A percentile compares a stretch with the other conserved stretches of the same genome.
Conservation (phyloP, 2,113 vertebrate species). For the Equus quagga region DNA sequence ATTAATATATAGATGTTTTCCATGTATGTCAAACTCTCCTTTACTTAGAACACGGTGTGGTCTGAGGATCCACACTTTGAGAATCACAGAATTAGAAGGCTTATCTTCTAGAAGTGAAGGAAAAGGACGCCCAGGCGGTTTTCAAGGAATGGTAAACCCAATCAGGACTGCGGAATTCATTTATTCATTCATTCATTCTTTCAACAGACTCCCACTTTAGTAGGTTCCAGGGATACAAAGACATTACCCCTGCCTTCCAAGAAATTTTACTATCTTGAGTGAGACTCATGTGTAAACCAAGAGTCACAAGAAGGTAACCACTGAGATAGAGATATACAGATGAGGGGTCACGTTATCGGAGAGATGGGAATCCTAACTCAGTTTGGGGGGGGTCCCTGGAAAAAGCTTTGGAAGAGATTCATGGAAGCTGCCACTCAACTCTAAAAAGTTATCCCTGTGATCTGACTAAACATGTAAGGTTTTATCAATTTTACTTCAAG, state of each 20-base stretch:
- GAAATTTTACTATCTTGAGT: not conserved
- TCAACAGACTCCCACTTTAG: not conserved
- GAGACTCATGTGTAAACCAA: conserved; percentile 10
- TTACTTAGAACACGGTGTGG: conserved; percentile 29
- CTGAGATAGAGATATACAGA: not conserved
- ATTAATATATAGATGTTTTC: conserved; percentile 32
- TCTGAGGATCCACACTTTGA: not conserved
- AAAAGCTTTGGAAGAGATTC: conserved; percentile 6
- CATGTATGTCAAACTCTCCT: not conserved
- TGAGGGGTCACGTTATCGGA: not conserved
- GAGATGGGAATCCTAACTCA: conserved; percentile 9
- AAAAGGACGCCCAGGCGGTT: not conserved
- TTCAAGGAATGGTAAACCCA: not conserved
- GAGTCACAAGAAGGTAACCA: not conserved
- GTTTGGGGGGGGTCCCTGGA: not conserved
- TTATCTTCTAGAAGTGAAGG: not conserved
- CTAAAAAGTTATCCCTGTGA: conserved; percentile 52
- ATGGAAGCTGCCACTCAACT: not conserved
- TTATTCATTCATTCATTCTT: conserved; percentile 30
- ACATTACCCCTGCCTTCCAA: not conserved
- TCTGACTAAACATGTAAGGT: conserved; percentile 38
- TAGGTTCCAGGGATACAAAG: conserved; percentile 16
- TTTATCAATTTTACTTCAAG: conserved; percentile 34
- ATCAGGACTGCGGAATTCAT: not conserved
- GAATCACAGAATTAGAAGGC: not conserved